phyloP scores from a whole-genome alignment of 35 echinoderm and acorn worm species.

The Lytechinus variegatus region DNA sequence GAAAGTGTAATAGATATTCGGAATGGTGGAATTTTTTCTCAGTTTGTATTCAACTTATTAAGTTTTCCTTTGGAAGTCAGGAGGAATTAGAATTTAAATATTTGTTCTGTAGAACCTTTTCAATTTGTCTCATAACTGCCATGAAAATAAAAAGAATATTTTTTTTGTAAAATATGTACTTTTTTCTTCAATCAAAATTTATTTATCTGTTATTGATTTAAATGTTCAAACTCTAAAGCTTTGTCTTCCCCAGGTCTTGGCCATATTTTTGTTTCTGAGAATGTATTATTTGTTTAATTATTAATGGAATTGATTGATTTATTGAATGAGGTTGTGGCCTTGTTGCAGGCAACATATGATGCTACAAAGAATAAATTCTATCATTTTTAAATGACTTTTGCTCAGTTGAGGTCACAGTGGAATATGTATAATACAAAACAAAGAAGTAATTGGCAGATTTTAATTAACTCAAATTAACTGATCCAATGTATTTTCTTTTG shows the following conservation, averaged over 20 bases:
- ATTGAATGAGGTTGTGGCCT: background rate
- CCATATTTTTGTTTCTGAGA: background rate
- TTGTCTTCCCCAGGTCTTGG: background rate
- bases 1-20: background rate
- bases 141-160: background rate
- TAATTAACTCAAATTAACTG: background rate
- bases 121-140: background rate
- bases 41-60: background rate
- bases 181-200: background rate
- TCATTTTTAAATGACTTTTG: background rate
- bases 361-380: background rate
- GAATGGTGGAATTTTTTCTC: background rate
- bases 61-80: background rate
- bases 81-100: background rate
- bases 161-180: background rate
- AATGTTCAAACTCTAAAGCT: background rate
- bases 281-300: background rate
- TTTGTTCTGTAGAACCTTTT: background rate
- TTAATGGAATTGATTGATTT: background rate
- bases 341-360: background rate
- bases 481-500: background rate
- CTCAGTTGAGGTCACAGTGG: background rate
- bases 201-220: background rate
- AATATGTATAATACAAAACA: background rate
- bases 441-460: background rate